A percentile compares a stretch with the other conserved stretches of the same genome.
These are phyloP conservation scores for Drosophila putrida DNA, from an alignment of 2,888 invertebrate genomes.

Conservation along the genomic window DNA sequence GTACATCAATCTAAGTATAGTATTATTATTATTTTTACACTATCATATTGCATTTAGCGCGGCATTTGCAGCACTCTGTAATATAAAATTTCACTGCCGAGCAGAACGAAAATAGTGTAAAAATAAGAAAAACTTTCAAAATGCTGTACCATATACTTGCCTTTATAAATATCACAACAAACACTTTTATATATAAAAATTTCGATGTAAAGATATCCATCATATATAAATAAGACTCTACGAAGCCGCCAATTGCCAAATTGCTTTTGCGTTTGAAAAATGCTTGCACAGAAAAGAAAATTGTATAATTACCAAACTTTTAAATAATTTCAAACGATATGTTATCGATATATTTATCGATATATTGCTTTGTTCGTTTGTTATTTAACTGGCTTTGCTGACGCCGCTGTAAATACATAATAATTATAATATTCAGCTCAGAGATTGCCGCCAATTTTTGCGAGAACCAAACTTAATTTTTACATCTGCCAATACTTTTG, in stretches of 20 bases:
- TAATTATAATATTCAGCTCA: conserved; percentile 14
- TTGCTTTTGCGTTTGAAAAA: conserved; percentile 55
- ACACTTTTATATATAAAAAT: conserved; percentile 25
- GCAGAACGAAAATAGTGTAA: conserved; percentile 61
- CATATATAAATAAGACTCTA: conserved; percentile 21
- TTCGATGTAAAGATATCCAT: conserved; percentile 14
- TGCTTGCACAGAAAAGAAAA: conserved; percentile 36
- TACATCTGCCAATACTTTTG: conserved; percentile 23
- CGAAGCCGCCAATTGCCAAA: conserved; percentile 33
- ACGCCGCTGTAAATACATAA: conserved; percentile 45
- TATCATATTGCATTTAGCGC: conserved; percentile 55
- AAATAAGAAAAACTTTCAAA: conserved; percentile 40
- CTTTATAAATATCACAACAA: conserved; percentile 25
- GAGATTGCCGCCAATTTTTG: conserved; percentile 24
- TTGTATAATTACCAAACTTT: conserved; percentile 20
- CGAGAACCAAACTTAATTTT: conserved; percentile 25
- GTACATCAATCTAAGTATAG: conserved; percentile 35
- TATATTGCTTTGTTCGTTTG: conserved; percentile 33
- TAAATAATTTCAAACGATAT: conserved; percentile 5
- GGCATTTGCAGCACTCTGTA: conserved; percentile 70
- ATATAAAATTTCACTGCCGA: conserved; percentile 52
- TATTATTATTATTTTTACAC: conserved; percentile 76
- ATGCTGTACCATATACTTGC: conserved; percentile 51
- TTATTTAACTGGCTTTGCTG: conserved; percentile 40
- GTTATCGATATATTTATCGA: conserved; percentile 35